phyloP scores from a whole-genome alignment of 2,797 vertebrate species.

The Tokudaia tokunoshimensis region DNA sequence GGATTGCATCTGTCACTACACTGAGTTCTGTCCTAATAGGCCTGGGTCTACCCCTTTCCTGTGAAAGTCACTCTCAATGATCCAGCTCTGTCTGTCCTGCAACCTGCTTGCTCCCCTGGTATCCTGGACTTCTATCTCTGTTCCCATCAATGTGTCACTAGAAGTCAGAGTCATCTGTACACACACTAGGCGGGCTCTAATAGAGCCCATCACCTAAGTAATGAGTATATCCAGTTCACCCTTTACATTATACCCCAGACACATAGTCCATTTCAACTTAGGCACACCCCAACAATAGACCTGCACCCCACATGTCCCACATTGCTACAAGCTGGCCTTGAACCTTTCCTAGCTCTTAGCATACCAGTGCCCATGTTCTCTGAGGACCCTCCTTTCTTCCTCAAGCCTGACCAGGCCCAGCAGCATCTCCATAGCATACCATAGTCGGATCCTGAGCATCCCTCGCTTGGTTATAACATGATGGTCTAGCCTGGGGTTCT shows the following conservation, averaged over 20 bases:
- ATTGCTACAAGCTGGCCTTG: neutral
- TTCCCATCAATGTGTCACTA: neutral
- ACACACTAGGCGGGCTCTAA: neutral
- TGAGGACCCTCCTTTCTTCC: neutral
- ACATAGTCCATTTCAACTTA: too few relatives aligned
- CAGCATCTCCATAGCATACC: neutral
- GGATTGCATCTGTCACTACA: neutral
- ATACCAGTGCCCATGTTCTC: neutral
- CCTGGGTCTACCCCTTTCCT: neutral
- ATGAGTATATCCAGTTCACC: neutral
- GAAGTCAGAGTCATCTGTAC: neutral
- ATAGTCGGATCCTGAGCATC: neutral
- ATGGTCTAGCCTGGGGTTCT: neutral
- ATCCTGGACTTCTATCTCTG: neutral
- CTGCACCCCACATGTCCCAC: fast-evolving
- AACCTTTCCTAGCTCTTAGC: neutral
- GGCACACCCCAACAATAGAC: fast-evolving
- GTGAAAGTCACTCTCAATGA: neutral
- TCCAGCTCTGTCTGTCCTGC: neutral
- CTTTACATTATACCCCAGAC: neutral
- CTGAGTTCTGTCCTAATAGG: neutral
- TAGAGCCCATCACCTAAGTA: neutral
- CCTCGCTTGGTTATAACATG: neutral
- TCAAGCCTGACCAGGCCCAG: neutral
- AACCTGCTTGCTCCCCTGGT: neutral